A percentile compares a stretch with the other conserved stretches of the same genome.
Evolutionary conservation across 64 coral and sea anemone species (phyloP).

Genomic region (Montipora capricornis): DNA sequence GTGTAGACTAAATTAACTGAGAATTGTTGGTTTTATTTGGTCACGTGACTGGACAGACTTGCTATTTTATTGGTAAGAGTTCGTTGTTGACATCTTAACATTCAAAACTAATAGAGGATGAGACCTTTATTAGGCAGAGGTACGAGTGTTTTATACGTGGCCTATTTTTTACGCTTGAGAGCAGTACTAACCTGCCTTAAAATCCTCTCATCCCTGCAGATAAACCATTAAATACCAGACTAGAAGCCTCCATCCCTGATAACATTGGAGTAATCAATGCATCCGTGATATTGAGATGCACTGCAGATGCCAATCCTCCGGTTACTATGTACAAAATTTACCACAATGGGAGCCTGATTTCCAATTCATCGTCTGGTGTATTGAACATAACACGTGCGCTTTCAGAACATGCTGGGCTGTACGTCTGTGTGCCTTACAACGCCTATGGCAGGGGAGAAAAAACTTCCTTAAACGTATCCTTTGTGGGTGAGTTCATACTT

Average conservation of each 20-base stretch:
- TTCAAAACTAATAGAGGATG: too few species aligned
- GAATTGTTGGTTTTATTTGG: too few species aligned
- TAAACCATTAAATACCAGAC: slow-evolving; percentile 55
- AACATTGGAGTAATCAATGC: slow-evolving; percentile 29
- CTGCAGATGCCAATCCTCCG: slow-evolving; percentile 53
- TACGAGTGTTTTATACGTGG: too few species aligned
- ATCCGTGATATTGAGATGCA: slow-evolving; percentile 51
- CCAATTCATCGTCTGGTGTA: slow-evolving; percentile 10
- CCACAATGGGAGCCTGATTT: slow-evolving; percentile 35
- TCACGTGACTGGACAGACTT: too few species aligned
- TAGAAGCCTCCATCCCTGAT: slow-evolving; percentile 27
- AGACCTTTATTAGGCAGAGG: too few species aligned
- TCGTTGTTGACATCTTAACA: too few species aligned
- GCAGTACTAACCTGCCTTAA: neutral
- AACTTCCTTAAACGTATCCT: slow-evolving; percentile 11
- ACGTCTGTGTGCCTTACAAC: slow-evolving; percentile 59
- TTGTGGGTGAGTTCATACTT: slow-evolving; percentile 38
- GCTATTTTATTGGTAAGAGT: too few species aligned
- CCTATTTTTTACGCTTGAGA: too few species aligned
- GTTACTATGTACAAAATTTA: slow-evolving; percentile 50
- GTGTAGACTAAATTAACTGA: too few species aligned
- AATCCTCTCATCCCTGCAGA: neutral
- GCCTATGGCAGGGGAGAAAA: slow-evolving; percentile 33
- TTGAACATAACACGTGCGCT: slow-evolving; percentile 37
- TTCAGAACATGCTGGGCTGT: slow-evolving; percentile 19